Base-by-base conservation (phyloP, 1,140 invertebrate species). In the Atta texana region DNA sequence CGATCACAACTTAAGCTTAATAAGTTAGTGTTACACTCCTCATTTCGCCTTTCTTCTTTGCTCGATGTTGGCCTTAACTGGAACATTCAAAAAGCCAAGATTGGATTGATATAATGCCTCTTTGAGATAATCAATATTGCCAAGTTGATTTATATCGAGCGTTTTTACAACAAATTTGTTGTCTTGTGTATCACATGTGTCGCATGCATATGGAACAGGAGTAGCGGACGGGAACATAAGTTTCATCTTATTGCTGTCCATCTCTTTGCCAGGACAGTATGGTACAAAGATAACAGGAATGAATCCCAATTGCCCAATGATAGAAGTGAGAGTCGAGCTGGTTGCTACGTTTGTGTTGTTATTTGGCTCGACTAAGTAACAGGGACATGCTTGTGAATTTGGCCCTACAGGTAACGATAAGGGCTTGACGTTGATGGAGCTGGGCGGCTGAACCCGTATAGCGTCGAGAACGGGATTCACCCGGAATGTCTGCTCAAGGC, bases 251-350 rank as follows among this genome's bases (percentile, higher is more conserved):
- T 95, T 92, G 86, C 94, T 94, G 53, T 95, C 93, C 5, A 92
- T 92, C 6, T 90, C 87, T 68, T 95, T 57, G 31, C 95, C 95
- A 0, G 96, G 96, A 89, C 96, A 96, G 88, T 95, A 96, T 1
- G 96, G 96, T 69, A 96, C 95, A 86, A 96, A 96, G 3, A 96
- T 94, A 8, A 96, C 96, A 4, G 96, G 96, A 44, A 96, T 94
- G 87, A 96, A 96, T 61, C 96, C 96, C 44, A 96, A 77, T 78
- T 93, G 92, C 81, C 92, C 92, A 64, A 88, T 87, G 14, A 92
- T 14, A 57, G 90, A 74, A 31, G 88, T 64, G 34, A 90, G 61
- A 59, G 89, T 74, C 24, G 90, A 88, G 21, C 89, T 88, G 12
- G 89, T 86, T 18, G 82, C 76, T 16, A 68, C 71, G 18, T 71